These are phyloP conservation scores for Emydoidea blandingii DNA, from an alignment of 2,797 vertebrate genomes.

Conservation along the genomic window DNA sequence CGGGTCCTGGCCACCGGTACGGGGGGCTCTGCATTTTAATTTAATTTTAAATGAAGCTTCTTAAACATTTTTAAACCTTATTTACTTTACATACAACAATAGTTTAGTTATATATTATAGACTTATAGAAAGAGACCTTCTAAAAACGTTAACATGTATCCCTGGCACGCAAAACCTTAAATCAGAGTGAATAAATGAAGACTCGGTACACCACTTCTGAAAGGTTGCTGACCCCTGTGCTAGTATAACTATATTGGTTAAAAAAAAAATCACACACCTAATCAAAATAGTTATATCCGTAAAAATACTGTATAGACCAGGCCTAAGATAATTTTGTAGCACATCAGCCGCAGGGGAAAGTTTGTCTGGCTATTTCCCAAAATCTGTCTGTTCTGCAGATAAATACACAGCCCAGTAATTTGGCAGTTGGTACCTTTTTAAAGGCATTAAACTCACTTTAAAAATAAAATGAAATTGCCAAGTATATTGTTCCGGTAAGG, in stretches of 20 bases:
- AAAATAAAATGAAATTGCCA: slow-evolving; percentile 56
- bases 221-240: neutral
- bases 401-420: neutral
- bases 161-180: too few species aligned
- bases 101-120: too few species aligned
- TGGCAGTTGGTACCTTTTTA: slow-evolving; percentile 11
- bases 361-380: neutral
- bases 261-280: neutral
- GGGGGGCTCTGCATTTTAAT: too few species aligned
- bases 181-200: too few species aligned
- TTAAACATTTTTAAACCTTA: too few species aligned
- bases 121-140: too few species aligned
- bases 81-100: too few species aligned
- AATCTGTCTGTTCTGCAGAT: slow-evolving; percentile 4
- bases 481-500: slow-evolving; percentile 65
- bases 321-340: neutral
- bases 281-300: neutral
- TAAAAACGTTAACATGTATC: too few species aligned
- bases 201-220: too few species aligned
- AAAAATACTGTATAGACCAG: neutral
- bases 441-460: slow-evolving; percentile 41
- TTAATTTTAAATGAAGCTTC: too few species aligned
- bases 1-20: too few species aligned
- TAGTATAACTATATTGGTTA: neutral
- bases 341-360: neutral